Evolutionary conservation across 2,797 vertebrate species (phyloP).

Genomic region (Psittacula derbiana): DNA sequence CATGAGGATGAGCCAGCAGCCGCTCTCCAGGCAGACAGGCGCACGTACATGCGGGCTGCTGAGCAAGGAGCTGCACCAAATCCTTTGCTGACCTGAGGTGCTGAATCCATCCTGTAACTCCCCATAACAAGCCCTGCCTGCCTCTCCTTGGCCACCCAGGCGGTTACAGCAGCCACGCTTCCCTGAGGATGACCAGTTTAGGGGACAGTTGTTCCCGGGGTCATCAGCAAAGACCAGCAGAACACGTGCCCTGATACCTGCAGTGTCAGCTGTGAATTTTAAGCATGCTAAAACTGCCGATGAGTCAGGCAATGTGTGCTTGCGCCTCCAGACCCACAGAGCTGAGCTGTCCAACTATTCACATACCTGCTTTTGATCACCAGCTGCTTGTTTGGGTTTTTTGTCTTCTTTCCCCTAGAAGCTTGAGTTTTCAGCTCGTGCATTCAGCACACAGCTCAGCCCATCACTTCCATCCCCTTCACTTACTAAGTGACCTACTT

Average conservation of each 20-base stretch:
- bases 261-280: neutral
- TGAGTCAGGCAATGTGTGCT: neutral
- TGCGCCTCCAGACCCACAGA: neutral
- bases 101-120: neutral
- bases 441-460: neutral
- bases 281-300: neutral
- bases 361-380: constrained; percentile 9
- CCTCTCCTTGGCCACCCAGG: neutral
- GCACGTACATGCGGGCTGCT: accelerated
- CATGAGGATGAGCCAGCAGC: neutral
- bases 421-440: neutral
- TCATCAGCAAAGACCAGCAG: neutral
- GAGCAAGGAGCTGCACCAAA: neutral
- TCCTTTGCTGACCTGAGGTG: neutral
- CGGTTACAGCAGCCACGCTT: neutral
- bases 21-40: neutral
- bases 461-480: neutral
- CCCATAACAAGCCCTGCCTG: neutral
- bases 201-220: neutral
- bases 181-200: neutral
- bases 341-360: neutral
- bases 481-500: neutral
- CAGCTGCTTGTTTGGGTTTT: neutral
- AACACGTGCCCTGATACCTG: neutral
- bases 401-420: neutral